Conservation (phyloP, 2,888 invertebrate genomes). For the Scaptomyza flava region DNA sequence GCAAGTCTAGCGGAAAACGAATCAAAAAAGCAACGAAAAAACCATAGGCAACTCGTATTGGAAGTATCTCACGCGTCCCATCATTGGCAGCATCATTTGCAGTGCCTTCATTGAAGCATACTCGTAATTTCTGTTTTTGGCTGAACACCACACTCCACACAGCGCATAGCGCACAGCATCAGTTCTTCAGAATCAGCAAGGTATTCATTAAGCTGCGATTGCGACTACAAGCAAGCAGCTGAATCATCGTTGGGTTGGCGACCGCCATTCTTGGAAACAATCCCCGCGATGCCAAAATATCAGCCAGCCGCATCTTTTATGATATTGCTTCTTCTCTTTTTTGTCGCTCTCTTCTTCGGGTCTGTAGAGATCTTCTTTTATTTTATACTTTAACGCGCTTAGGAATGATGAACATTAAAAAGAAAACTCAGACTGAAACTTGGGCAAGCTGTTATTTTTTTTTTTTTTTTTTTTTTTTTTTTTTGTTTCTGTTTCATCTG, state of each 20-base stretch:
- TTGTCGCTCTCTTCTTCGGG: constrained; percentile 22
- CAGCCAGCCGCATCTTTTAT: constrained; percentile 67
- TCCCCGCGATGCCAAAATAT: constrained; percentile 64
- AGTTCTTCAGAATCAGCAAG: constrained; percentile 75
- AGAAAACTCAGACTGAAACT: constrained; percentile 5
- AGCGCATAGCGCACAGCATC: constrained; percentile 49
- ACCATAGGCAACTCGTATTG: constrained; percentile 57
- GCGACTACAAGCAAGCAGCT: constrained; percentile 38
- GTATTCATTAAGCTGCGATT: constrained; percentile 74
- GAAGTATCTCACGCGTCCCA: constrained; percentile 77
- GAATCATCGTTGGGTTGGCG: constrained; percentile 59
- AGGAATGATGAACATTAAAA: constrained; percentile 13
- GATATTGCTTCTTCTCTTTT: constrained; percentile 45
- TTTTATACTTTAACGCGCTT: constrained; percentile 51
- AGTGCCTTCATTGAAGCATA: constrained; percentile 67
- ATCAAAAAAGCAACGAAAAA: background rate
- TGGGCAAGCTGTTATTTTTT: constrained; percentile 55
- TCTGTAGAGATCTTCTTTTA: constrained; percentile 16
- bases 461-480: constrained; percentile 1
- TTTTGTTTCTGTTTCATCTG: constrained; percentile 27
- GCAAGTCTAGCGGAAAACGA: constrained; percentile 68
- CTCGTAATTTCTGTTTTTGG: constrained; percentile 64
- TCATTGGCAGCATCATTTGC: constrained; percentile 60
- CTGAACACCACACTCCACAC: constrained; percentile 28
- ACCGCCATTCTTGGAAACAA: constrained; percentile 66